Evolutionary conservation across 1,140 invertebrate species (phyloP).

Genomic region (Rhizoglyphus robini): DNA sequence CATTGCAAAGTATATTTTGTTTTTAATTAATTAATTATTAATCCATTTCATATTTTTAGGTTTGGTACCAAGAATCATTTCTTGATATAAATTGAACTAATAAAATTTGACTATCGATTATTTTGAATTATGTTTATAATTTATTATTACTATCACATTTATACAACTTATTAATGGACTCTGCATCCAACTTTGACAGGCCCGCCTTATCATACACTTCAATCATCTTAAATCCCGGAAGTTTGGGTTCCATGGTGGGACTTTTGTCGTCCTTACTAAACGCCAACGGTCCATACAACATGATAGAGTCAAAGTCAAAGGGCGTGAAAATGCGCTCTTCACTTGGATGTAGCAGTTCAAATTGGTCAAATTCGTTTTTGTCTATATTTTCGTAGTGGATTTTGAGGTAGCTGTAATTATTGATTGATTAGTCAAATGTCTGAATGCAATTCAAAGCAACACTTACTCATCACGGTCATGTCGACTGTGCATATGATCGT

Average conservation of each 20-base stretch:
- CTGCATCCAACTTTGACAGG: conserved; percentile 29
- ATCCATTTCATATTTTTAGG: too few species aligned
- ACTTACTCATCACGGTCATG: too few species aligned
- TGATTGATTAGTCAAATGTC: too few species aligned
- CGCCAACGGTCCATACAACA: conserved; percentile 25
- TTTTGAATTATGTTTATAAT: background rate
- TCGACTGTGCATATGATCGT: too few species aligned
- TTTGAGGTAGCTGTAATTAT: background rate
- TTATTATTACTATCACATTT: conserved; percentile 25
- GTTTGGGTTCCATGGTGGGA: conserved; percentile 28
- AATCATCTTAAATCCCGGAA: conserved; percentile 17
- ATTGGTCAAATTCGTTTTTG: conserved; percentile 9
- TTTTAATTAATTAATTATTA: too few species aligned
- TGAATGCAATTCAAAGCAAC: too few species aligned
- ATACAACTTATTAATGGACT: conserved; percentile 31
- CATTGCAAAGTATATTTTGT: too few species aligned
- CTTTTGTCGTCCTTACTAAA: conserved; percentile 11
- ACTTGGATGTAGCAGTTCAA: conserved; percentile 17
- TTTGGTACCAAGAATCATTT: too few species aligned
- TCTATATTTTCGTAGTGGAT: conserved; percentile 15
- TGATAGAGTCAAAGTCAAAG: conserved; percentile 26
- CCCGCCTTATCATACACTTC: conserved; percentile 27
- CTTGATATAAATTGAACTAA: too few species aligned
- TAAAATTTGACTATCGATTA: background rate
- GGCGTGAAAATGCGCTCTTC: conserved; percentile 24